Evolutionary conservation across 2,888 invertebrate species (phyloP).

Genomic region (Drosophila koepferae): DNA sequence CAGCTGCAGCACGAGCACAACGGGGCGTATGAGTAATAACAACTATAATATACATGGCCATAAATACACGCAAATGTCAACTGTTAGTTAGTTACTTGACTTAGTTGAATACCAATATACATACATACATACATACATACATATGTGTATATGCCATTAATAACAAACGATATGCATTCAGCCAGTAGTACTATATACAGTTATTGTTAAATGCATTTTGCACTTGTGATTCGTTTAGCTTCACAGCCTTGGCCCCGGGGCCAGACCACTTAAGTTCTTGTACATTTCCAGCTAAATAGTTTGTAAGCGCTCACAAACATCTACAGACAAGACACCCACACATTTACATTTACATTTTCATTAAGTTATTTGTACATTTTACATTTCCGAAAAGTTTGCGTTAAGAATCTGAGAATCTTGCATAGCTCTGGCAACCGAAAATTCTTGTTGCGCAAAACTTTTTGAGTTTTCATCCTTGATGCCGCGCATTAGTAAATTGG

Average conservation of each 20-base stretch:
- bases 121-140: background rate
- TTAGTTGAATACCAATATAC: conserved; percentile 16
- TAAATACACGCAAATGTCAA: conserved; percentile 25
- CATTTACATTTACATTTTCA: background rate
- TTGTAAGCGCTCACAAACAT: conserved; percentile 8
- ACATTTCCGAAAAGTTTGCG: conserved; percentile 5
- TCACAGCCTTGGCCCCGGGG: conserved; percentile 20
- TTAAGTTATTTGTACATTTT: background rate
- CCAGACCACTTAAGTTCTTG: background rate
- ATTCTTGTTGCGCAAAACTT: conserved; percentile 5
- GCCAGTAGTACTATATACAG: background rate
- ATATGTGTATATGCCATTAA: conserved; percentile 22
- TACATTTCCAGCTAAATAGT: conserved; percentile 3
- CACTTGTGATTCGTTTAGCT: conserved; percentile 22
- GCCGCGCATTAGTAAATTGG: conserved; percentile 14
- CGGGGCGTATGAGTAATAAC: conserved; percentile 55
- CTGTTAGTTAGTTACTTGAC: conserved; percentile 13
- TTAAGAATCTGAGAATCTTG: conserved; percentile 2
- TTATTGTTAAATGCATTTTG: conserved; percentile 15
- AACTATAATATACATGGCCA: conserved; percentile 12
- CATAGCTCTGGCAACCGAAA: conserved; percentile 11
- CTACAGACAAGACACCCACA: background rate
- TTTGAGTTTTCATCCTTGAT: background rate
- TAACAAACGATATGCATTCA: background rate
- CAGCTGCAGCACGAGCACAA: conserved; percentile 46